Evolutionary conservation across 1,140 invertebrate genomes (phyloP), one percentile per base, ranked within the genome.

Genomic region (Arion vulgaris): DNA sequence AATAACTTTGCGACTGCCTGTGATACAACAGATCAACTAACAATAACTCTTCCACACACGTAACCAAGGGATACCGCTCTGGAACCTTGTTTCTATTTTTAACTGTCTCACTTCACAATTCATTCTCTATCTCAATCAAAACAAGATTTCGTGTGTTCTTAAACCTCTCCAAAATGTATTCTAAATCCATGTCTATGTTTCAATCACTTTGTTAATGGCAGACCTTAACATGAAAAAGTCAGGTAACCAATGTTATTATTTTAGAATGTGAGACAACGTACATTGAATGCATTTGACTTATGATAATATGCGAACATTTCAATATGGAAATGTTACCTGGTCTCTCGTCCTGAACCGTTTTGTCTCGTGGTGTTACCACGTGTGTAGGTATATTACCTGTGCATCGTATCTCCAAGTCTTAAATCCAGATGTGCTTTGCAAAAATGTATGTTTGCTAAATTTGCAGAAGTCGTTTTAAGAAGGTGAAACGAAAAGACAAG

Each of bases 241-340:
- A 66, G n/a, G 62, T 28, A 17, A 34, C n/a, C n/a, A 32, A 66
- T 66, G 62, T 66, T n/a, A 28, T 66, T 66, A 66, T 66, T 66
- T 66, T 66, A 11, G 62, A 7, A 28, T 28, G 28, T 34, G 4
- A 4, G 28, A n/a, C n/a, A 66, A 34, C 1, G 28, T 32, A 32
- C 11, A 28, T 28, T 15, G 28, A 11, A 34, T 5, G 32, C 9
- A 5, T 17, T 23, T 57, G 51, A 57, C 51, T 23, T 57, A 11
- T 7, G 62, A 34, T 34, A 66, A 66, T 66, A n/a, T 32, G 62
- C 9, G 28, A 66, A 66, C 62, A 66, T 66, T 66, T 66, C 62
- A 28, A 32, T 28, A 32, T 32, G n/a, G 17, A 66, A 17, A 66
- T 32, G 17, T 66, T 66, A 66, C 62, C 62, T 66, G 62, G 4